These are phyloP conservation scores for Gopherus flavomarginatus DNA, from an alignment of 2,113 vertebrate species.

Conservation along the genomic window DNA sequence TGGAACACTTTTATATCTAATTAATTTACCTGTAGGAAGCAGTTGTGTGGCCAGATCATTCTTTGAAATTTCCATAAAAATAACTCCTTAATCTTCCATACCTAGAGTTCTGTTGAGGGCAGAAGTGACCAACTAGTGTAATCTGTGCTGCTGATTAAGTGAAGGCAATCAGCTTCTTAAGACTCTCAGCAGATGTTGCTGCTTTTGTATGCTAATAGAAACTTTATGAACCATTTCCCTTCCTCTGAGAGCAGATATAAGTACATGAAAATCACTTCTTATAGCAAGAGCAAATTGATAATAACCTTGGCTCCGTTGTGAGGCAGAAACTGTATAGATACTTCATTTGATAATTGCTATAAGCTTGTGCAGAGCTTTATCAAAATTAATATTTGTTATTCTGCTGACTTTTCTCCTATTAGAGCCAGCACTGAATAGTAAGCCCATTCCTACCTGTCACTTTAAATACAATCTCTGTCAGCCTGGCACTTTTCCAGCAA, in stretches of 20 bases:
- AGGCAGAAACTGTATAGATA: constrained; percentile 55
- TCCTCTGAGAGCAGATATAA: constrained; percentile 68
- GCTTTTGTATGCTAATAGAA: constrained; percentile 67
- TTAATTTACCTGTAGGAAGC: constrained; percentile 24
- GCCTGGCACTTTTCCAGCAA: background rate
- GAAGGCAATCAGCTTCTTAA: constrained; percentile 50
- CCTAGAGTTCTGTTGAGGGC: background rate
- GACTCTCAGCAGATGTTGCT: constrained; percentile 57
- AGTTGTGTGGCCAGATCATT: background rate
- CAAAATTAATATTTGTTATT: constrained; percentile 71
- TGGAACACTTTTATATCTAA: background rate
- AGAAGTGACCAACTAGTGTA: constrained; percentile 32
- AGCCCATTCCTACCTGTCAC: background rate
- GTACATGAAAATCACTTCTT: constrained; percentile 41
- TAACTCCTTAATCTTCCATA: background rate
- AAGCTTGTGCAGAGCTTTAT: constrained; percentile 67
- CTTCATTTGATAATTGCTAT: constrained; percentile 57
- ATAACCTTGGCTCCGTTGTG: constrained; percentile 61
- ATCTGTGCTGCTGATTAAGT: constrained; percentile 11
- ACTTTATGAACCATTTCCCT: constrained; percentile 61
- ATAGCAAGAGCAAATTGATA: constrained; percentile 73
- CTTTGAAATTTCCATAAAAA: background rate
- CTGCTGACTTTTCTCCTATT: constrained; percentile 66
- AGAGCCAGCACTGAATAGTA: constrained; percentile 9
- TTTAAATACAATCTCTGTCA: background rate